These are phyloP conservation scores for Melinaea marsaeus DNA, from an alignment of 2,888 invertebrate species.

Conservation along the genomic window DNA sequence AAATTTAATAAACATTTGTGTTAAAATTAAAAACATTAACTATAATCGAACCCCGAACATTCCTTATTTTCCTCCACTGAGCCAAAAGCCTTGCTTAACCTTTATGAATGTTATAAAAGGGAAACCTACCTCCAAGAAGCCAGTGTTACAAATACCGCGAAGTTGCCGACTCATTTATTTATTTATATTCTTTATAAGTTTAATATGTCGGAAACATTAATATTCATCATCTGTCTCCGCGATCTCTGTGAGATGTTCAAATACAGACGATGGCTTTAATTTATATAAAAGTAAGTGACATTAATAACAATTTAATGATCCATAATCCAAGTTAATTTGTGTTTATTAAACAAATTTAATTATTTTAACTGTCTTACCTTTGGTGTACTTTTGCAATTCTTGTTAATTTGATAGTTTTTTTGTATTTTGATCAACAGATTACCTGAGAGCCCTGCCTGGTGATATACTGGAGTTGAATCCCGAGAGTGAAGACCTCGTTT, in stretches of 20 bases:
- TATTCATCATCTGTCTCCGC: slow-evolving; percentile 14
- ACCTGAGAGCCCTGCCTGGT: too few relatives aligned
- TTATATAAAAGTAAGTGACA: slow-evolving; percentile 2
- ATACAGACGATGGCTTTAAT: slow-evolving; percentile 5
- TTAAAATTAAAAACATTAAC: background rate
- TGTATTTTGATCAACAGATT: too few relatives aligned
- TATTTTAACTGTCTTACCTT: too few relatives aligned
- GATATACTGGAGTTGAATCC: too few relatives aligned
- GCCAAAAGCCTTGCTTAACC: background rate
- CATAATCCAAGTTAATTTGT: too few relatives aligned
- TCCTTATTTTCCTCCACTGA: background rate
- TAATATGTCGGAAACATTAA: slow-evolving; percentile 18
- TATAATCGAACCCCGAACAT: background rate
- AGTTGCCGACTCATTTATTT: slow-evolving; percentile 14
- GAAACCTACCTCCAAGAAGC: background rate
- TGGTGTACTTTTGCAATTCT: too few relatives aligned
- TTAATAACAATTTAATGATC: background rate
- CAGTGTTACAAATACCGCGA: background rate
- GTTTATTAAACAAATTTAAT: too few relatives aligned
- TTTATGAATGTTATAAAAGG: background rate
- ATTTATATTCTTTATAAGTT: slow-evolving; percentile 16
- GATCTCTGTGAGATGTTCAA: slow-evolving; percentile 17
- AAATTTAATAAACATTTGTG: too few relatives aligned
- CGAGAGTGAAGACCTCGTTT: too few relatives aligned
- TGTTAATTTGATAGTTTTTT: too few relatives aligned